These are phyloP conservation scores for Australoheros facetus DNA, from an alignment of 2,797 vertebrate species.

Conservation along the genomic window DNA sequence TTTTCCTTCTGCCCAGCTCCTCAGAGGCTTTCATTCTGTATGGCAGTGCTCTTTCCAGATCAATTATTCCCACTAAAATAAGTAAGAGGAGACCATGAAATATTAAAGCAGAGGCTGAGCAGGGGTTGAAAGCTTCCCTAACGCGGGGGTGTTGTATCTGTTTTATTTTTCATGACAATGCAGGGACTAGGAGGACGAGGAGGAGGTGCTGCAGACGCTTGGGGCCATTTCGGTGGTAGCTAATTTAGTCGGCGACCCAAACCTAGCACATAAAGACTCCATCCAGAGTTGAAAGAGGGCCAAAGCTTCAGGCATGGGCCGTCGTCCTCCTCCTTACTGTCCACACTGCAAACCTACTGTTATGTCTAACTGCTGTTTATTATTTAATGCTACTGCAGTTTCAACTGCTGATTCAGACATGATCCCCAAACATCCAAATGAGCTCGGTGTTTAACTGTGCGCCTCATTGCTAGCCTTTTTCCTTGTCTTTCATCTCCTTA, in stretches of 20 bases:
- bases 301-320: not conserved
- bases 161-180: constrained; percentile 81
- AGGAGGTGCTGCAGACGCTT: constrained; percentile 53
- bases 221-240: constrained; percentile 58
- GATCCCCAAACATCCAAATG: constrained; percentile 7
- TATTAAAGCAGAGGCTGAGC: constrained; percentile 73
- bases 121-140: constrained; percentile 76
- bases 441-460: constrained; percentile 29
- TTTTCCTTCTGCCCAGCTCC: constrained; percentile 16
- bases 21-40: constrained; percentile 50
- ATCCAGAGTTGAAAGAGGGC: constrained; percentile 31
- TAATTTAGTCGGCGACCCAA: constrained; percentile 58
- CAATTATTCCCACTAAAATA: constrained; percentile 82
- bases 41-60: constrained; percentile 74
- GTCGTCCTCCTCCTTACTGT: not conserved
- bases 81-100: constrained; percentile 76
- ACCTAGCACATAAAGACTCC: constrained; percentile 33
- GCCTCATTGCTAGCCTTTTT: constrained; percentile 36
- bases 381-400: constrained; percentile 26
- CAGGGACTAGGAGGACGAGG: constrained; percentile 50
- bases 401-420: constrained; percentile 25
- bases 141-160: constrained; percentile 73
- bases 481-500: constrained; percentile 43
- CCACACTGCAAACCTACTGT: constrained; percentile 3
- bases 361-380: constrained; percentile 22